Evolutionary conservation across 2,113 vertebrate species (phyloP), one percentile per base, ranked within the genome.

Genomic region (Scomber japonicus): DNA sequence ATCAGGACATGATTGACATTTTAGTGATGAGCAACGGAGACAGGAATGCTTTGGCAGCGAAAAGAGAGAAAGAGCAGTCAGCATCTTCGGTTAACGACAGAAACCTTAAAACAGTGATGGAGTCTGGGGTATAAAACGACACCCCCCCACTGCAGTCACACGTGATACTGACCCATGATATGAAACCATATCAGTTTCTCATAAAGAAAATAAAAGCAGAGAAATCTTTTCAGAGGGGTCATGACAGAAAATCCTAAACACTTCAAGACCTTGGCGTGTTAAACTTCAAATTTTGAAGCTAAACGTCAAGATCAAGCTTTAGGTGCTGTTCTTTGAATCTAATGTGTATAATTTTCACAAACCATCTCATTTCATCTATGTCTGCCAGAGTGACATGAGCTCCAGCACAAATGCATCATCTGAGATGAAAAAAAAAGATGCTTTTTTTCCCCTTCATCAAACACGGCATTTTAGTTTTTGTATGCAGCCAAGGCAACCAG

Each of bases 1-100:
- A 88, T 88, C 91, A 88, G 57, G 55, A 70, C 51, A 76, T 86
- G 88, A 91, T 48, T 81, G 90, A 81, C 86, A 55, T 80, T 85
- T 91, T 82, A 84, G 83, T 60, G 83, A 91, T 86, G 83, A 89
- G 82, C 62, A 30, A 69, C 24, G 9, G 66, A 83, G 89, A 82
- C 82, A 87, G 76, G 77, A 81, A 69, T 86, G 91, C 89, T 75
- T 76, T 5, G 67, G 76, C 73, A 89, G 91, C 88, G 48, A 69
- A 92, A 92, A 81, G 57, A 81, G 24, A 27, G 8, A 10, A 49
- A 14, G 83, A 72, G 76, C 44, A n/a, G 86, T 92, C 91, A 94
- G 91, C 93, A 89, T 83, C 87, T 92, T 67, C n/a, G 0, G 11
- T 54, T 83, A 89, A 88, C 19, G 54, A 85, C 31, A 19, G 59